Evolutionary conservation across 2,888 invertebrate species (phyloP).

Genomic region (Cataglyphis cursor): DNA sequence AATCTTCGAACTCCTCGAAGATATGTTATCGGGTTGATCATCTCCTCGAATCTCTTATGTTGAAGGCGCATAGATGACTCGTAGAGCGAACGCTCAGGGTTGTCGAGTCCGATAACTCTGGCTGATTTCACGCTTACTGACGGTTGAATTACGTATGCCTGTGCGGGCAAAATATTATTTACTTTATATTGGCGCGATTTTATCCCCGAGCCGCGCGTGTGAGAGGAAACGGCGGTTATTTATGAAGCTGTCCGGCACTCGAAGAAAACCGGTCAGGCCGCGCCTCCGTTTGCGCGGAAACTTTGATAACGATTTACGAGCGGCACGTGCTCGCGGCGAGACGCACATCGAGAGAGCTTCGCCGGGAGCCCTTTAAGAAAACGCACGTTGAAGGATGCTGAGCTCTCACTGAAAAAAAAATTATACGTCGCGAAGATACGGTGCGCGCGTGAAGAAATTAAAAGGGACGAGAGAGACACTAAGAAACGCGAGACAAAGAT

Average conservation of each 20-base stretch:
- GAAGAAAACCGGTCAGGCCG: conserved; percentile 65
- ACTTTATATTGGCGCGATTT: conserved; percentile 4
- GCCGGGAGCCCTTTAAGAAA: neutral
- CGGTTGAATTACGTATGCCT: neutral
- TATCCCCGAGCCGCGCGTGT: neutral
- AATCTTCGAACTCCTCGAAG: neutral
- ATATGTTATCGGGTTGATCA: conserved; percentile 17
- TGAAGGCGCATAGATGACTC: neutral
- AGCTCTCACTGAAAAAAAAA: conserved; percentile 42
- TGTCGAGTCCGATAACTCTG: conserved; percentile 16
- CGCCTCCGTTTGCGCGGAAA: conserved; percentile 70
- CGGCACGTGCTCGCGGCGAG: conserved; percentile 81
- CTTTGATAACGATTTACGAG: conserved; percentile 83
- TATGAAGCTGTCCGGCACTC: conserved; percentile 49
- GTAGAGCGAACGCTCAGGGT: neutral
- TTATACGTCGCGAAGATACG: conserved; percentile 28
- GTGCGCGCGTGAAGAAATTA: neutral
- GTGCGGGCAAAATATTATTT: conserved; percentile 27
- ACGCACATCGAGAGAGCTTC: conserved; percentile 10
- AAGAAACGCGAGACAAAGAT: conserved; percentile 24
- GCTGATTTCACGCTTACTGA: neutral
- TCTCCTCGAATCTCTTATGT: neutral
- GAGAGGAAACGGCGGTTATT: conserved; percentile 24
- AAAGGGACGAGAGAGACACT: conserved; percentile 13
- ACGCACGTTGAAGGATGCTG: conserved; percentile 21